phyloP scores from a whole-genome alignment of 1,140 invertebrate genomes.

The Leptinotarsa undecemlineata region DNA sequence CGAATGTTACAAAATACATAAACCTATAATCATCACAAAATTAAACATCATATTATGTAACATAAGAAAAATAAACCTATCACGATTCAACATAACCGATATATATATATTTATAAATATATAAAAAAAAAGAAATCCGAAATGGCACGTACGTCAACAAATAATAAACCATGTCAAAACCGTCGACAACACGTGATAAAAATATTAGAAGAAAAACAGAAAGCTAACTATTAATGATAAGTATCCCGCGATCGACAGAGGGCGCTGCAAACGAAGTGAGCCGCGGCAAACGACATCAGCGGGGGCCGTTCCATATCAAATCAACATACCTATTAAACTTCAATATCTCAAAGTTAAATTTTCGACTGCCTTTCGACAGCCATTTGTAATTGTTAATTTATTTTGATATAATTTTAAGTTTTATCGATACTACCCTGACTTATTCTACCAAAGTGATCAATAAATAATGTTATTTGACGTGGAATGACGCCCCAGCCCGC shows the following conservation, averaged over 20 bases:
- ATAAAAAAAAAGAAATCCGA: conserved; percentile 9
- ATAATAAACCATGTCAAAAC: background rate
- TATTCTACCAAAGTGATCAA: no score
- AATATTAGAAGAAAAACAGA: conserved; percentile 4
- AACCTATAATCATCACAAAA: conserved; percentile 30
- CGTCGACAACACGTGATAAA: background rate
- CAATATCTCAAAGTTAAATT: no score
- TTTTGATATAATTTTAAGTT: no score
- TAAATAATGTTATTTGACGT: no score
- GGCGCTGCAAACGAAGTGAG: background rate
- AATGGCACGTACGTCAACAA: no score
- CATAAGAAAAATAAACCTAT: conserved; percentile 22
- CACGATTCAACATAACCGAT: conserved; percentile 15
- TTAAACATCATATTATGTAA: conserved; percentile 10
- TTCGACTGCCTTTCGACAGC: no score
- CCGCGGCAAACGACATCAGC: background rate
- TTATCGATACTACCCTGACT: no score
- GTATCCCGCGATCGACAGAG: background rate
- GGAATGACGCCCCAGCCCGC: background rate
- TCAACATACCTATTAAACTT: no score
- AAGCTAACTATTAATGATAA: conserved; percentile 8
- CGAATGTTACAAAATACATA: conserved; percentile 29
- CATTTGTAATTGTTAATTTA: no score
- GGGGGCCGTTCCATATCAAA: no score
- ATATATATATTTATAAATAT: no score